Percentiles rank a stretch among this genome's conserved stretches.
These are phyloP conservation scores for Cistogaster globosa DNA, from an alignment of 2,888 invertebrate species.

Conservation along the genomic window DNA sequence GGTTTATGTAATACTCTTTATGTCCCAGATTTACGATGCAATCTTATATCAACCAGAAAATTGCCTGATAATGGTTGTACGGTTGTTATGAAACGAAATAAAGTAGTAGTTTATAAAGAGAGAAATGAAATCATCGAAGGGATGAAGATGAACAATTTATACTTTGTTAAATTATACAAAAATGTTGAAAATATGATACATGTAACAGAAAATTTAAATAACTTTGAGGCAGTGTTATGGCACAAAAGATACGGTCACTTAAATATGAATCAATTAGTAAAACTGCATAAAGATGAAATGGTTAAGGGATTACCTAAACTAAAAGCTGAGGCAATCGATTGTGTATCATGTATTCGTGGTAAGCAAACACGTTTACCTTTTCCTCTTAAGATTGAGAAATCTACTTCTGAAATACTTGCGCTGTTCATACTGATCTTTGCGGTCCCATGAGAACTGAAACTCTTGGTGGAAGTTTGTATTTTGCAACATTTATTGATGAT, in stretches of 20 bases:
- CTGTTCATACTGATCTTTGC: neutral
- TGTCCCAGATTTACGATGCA: neutral
- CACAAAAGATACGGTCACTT: neutral
- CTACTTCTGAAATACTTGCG: neutral
- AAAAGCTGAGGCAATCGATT: neutral
- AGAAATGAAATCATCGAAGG: neutral
- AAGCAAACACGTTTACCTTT: neutral
- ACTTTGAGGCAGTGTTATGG: neutral
- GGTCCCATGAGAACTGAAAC: too few relatives aligned
- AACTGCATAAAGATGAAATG: neutral
- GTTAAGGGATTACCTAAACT: neutral
- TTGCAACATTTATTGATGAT: neutral
- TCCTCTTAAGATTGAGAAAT: neutral
- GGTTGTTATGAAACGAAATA: neutral
- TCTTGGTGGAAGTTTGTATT: neutral
- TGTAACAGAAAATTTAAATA: neutral
- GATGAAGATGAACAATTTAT: neutral
- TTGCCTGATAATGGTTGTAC: neutral
- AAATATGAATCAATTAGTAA: neutral
- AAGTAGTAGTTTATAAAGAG: conserved; percentile 12
- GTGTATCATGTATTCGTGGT: neutral
- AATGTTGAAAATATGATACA: neutral
- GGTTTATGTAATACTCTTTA: neutral
- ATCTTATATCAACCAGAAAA: too few relatives aligned
- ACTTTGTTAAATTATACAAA: too few relatives aligned